Conservation (phyloP, 2,888 invertebrate genomes). For the Ptilodon capucinus region DNA sequence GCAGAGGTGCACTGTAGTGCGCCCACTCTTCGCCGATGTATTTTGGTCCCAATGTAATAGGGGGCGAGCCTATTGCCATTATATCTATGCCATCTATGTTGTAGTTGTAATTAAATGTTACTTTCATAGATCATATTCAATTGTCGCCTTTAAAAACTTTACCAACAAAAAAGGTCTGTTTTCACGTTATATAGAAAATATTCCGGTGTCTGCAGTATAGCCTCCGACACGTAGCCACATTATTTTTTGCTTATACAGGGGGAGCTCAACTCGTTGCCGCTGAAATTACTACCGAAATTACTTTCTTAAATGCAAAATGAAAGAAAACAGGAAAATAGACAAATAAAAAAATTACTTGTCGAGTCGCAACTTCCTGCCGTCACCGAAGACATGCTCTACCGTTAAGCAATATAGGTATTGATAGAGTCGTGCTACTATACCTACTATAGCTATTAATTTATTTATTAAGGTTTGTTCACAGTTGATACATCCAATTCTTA, state of each 20-base stretch:
- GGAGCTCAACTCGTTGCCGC: slow-evolving; percentile 24
- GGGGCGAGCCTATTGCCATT: too few species aligned
- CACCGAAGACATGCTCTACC: slow-evolving; percentile 2
- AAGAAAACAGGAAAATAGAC: slow-evolving; percentile 58
- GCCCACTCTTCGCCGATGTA: too few species aligned
- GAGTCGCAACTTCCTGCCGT: slow-evolving; percentile 45
- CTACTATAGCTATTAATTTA: too few species aligned
- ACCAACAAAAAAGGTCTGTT: too few species aligned
- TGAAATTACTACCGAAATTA: slow-evolving; percentile 47
- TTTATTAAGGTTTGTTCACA: too few species aligned
- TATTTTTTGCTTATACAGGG: not conserved
- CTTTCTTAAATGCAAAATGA: slow-evolving; percentile 65
- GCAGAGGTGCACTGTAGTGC: too few species aligned
- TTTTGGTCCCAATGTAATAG: too few species aligned
- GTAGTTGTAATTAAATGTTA: too few species aligned
- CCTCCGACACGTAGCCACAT: not conserved
- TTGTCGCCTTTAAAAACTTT: too few species aligned
- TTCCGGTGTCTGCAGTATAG: not conserved
- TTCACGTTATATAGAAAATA: not conserved
- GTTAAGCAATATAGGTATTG: not conserved
- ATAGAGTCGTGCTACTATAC: not conserved
- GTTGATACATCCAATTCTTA: too few species aligned
- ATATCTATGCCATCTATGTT: too few species aligned
- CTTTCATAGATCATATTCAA: too few species aligned
- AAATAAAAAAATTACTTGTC: slow-evolving; percentile 55